Evolutionary conservation across 2,797 vertebrate genomes (phyloP).

Genomic region (Tenualosa thibaudeaui): DNA sequence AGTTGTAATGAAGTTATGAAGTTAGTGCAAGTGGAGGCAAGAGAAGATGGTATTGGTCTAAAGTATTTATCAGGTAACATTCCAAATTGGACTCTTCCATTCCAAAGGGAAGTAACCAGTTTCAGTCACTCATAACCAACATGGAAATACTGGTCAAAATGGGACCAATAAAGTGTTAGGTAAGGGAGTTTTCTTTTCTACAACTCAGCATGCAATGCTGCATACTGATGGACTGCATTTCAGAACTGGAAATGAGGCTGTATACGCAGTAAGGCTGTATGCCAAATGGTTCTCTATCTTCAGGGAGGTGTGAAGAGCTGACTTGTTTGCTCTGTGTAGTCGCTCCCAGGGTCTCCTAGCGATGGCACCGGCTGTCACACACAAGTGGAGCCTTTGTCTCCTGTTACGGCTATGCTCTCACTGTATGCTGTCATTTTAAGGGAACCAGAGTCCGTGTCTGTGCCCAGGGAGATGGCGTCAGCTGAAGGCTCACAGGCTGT

Average conservation of each 20-base stretch:
- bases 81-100: constrained; percentile 37
- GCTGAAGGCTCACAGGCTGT: constrained; percentile 15
- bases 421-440: constrained; percentile 55
- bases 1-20: constrained; percentile 4
- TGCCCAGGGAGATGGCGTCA: constrained; percentile 30
- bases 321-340: constrained; percentile 47
- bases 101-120: constrained; percentile 6
- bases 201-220: neutral
- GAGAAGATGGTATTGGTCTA: constrained; percentile 14
- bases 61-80: constrained; percentile 19
- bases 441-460: constrained; percentile 49
- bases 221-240: neutral
- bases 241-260: constrained; percentile 34
- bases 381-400: constrained; percentile 61
- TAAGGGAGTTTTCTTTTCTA: neutral
- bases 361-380: constrained; percentile 53
- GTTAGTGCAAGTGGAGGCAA: neutral
- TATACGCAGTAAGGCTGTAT: constrained; percentile 28
- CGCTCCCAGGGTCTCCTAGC: constrained; percentile 35
- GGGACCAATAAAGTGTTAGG: neutral
- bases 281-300: constrained; percentile 56
- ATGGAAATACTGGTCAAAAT: neutral
- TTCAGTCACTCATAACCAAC: neutral
- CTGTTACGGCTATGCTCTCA: constrained; percentile 52
- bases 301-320: constrained; percentile 58